Percentiles rank a stretch among this genome's conserved stretches.
Evolutionary conservation across 2,113 vertebrate species (phyloP).

Genomic region (Euleptes europaea): DNA sequence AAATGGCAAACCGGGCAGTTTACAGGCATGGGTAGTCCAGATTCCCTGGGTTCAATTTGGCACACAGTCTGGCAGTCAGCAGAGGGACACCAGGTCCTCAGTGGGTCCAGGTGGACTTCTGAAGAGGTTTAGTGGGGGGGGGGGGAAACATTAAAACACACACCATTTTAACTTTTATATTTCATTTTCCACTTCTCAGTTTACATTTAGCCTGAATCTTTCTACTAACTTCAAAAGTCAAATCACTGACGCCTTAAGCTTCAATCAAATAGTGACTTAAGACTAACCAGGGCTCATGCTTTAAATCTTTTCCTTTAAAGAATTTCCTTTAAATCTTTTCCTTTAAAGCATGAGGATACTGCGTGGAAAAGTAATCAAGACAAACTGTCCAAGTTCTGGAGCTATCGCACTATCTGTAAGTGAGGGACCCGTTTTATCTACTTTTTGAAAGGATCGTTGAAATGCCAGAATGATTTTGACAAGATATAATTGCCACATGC

Average conservation of each 20-base stretch:
- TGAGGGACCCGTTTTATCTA: conserved; percentile 15
- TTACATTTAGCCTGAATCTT: fast-evolving
- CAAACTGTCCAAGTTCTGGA: background rate
- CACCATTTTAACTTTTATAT: background rate
- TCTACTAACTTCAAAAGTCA: fast-evolving
- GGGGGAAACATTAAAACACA: background rate
- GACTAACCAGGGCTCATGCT: background rate
- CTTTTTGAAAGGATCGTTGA: background rate
- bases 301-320: too few species aligned
- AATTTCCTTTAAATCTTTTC: too few species aligned
- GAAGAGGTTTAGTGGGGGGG: conserved; percentile 32
- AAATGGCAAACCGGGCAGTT: conserved; percentile 81
- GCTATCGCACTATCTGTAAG: conserved; percentile 2
- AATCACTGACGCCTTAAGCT: background rate
- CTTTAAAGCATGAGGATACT: background rate
- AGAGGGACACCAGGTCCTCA: conserved; percentile 89
- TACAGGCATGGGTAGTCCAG: conserved; percentile 74
- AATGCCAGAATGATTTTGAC: conserved; percentile 11
- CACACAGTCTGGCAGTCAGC: conserved; percentile 90
- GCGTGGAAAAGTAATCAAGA: background rate
- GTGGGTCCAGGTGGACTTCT: conserved; percentile 93
- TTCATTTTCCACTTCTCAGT: background rate
- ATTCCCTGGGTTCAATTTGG: conserved; percentile 62
- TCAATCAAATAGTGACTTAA: background rate
- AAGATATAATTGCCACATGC: conserved; percentile 24